phyloP scores from a whole-genome alignment of 2,113 vertebrate genomes.

The Triplophysa rosa region DNA sequence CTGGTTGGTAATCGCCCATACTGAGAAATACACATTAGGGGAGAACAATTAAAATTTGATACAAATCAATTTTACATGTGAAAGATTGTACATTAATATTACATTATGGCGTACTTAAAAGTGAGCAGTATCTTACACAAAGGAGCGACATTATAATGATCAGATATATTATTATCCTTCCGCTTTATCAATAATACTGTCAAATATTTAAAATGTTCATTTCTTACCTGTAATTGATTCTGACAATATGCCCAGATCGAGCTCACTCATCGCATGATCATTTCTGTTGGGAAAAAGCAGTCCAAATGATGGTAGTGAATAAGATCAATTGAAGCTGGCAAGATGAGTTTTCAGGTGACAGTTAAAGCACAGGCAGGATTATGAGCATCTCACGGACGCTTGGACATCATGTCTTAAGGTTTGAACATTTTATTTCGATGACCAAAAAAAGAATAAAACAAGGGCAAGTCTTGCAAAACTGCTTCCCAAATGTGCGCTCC shows the following conservation, averaged over 20 bases:
- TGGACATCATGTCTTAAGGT: slow-evolving; percentile 31
- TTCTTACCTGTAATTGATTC: slow-evolving; percentile 74
- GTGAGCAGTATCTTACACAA: not conserved
- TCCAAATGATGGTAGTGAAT: slow-evolving; percentile 42
- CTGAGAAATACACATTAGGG: too few species aligned
- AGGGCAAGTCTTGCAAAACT: slow-evolving; percentile 18
- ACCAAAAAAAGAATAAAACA: slow-evolving; percentile 1
- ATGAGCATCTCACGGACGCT: slow-evolving; percentile 52
- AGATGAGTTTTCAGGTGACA: slow-evolving; percentile 69
- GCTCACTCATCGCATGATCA: slow-evolving; percentile 79
- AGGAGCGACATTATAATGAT: not conserved
- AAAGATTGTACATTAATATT: not conserved
- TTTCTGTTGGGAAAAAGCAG: slow-evolving; percentile 66
- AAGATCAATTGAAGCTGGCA: slow-evolving; percentile 48
- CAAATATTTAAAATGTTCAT: not conserved
- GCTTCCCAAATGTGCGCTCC: slow-evolving; percentile 21
- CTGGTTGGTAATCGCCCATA: not conserved
- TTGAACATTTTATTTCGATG: slow-evolving; percentile 17
- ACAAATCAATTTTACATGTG: not conserved
- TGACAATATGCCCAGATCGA: slow-evolving; percentile 69
- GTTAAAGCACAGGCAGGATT: slow-evolving; percentile 58
- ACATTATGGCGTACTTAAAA: not conserved
- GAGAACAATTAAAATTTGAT: not conserved
- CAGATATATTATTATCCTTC: not conserved
- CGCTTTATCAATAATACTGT: not conserved